These are phyloP conservation scores for Meliscaeva auricollis DNA, from an alignment of 2,888 invertebrate genomes.

Conservation along the genomic window DNA sequence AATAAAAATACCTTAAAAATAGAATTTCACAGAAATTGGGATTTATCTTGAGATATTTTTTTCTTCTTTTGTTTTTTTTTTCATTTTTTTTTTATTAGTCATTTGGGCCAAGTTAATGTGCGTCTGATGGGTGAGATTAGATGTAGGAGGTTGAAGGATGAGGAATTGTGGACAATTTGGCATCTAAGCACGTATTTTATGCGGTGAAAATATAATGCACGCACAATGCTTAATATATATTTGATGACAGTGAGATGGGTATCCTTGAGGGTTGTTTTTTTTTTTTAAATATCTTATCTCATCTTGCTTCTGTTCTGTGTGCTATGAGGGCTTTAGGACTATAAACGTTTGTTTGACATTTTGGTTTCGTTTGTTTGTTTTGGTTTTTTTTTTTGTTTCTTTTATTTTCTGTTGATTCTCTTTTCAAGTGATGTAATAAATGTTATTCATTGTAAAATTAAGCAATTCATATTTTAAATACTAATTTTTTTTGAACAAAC, in stretches of 20 bases:
- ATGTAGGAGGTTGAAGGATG: not conserved
- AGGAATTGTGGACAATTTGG: constrained; percentile 27
- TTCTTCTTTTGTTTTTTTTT: not conserved
- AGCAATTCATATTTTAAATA: not conserved
- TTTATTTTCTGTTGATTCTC: not conserved
- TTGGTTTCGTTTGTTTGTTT: constrained; percentile 12
- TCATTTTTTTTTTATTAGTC: constrained; percentile 30
- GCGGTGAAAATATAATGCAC: constrained; percentile 19
- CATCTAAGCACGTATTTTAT: constrained; percentile 53
- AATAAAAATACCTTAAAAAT: constrained; percentile 62
- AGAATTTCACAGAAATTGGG: constrained; percentile 26
- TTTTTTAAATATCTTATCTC: not conserved
- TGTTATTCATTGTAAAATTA: not conserved
- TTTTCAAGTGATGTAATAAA: not conserved
- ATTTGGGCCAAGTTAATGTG: constrained; percentile 35
- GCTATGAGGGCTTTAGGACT: not conserved
- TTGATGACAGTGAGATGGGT: constrained; percentile 16
- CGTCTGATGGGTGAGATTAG: constrained; percentile 7
- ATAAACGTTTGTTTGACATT: constrained; percentile 18
- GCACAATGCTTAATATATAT: constrained; percentile 46
- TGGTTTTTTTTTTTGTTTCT: not conserved
- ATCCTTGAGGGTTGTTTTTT: not conserved
- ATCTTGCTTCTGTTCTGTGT: not conserved
- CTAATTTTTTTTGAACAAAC: too few relatives aligned
- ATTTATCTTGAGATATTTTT: constrained; percentile 21